These are phyloP conservation scores for Cepaea hortensis DNA, from an alignment of 2,888 invertebrate species.

Conservation along the genomic window DNA sequence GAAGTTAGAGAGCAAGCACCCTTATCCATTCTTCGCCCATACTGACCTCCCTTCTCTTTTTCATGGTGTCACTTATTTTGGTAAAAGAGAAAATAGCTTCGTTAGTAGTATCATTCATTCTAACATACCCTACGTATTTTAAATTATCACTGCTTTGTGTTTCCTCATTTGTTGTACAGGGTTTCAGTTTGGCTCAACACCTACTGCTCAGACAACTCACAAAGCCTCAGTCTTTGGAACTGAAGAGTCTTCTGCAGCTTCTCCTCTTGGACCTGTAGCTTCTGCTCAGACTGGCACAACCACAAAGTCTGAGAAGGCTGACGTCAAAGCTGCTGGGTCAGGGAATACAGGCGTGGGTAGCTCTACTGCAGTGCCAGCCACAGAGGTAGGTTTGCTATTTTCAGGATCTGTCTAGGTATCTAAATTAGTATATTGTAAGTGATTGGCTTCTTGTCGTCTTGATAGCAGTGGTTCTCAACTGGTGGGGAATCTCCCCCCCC, in stretches of 20 bases:
- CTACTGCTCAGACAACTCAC: background rate
- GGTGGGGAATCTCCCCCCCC: too few species aligned
- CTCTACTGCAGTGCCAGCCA: background rate
- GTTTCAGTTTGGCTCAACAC: background rate
- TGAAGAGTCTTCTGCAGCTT: background rate
- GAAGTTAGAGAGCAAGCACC: too few species aligned
- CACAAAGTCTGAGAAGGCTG: background rate
- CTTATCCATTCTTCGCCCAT: too few species aligned
- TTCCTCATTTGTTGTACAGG: background rate
- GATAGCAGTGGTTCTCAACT: too few species aligned
- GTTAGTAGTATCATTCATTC: too few species aligned
- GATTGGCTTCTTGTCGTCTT: too few species aligned
- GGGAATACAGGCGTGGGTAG: background rate
- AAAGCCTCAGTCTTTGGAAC: conserved; percentile 13
- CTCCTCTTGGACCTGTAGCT: background rate
- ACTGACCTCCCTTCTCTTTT: too few species aligned
- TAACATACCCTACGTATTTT: too few species aligned
- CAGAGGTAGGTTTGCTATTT: background rate
- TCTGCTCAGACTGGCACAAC: background rate
- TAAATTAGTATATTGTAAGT: background rate
- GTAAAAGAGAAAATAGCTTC: too few species aligned
- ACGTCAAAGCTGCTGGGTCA: background rate
- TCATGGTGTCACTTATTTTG: too few species aligned
- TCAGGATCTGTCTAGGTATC: background rate
- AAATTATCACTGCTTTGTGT: background rate